phyloP scores from a whole-genome alignment of 1,140 invertebrate genomes.

The Drosophila varians region DNA sequence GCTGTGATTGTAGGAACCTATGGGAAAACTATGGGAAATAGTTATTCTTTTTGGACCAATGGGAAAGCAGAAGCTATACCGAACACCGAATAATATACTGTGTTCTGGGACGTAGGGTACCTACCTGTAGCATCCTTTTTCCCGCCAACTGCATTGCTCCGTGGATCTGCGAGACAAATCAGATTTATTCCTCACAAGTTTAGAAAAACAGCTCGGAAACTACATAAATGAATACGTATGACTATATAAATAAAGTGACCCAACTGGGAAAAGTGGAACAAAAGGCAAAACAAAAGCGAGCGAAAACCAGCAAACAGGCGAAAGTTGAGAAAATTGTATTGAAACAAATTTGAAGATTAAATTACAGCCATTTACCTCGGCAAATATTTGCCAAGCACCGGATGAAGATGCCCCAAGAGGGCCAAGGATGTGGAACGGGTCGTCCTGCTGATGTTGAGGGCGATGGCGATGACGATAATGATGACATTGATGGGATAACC shows the following conservation, averaged over 20 bases:
- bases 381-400: constrained; percentile 41
- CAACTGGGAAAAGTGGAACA: neutral
- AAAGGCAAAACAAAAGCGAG: constrained; percentile 16
- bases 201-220: neutral
- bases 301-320: constrained; percentile 9
- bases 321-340: constrained; percentile 38
- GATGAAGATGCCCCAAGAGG: constrained; percentile 36
- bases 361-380: constrained; percentile 51
- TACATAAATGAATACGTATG: constrained; percentile 14
- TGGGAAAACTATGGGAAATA: neutral
- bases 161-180: neutral
- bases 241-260: constrained; percentile 27
- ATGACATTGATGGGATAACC: constrained; percentile 48
- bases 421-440: neutral
- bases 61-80: neutral
- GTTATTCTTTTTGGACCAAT: too few relatives aligned
- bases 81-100: too few relatives aligned
- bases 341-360: constrained; percentile 51
- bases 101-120: too few relatives aligned
- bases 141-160: constrained; percentile 27
- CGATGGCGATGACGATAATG: constrained; percentile 28
- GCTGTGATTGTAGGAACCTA: neutral
- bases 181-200: neutral
- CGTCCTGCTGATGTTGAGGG: neutral
- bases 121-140: too few relatives aligned